phyloP scores from a whole-genome alignment of 2,888 invertebrate species.

The Synanthedon andrenaeformis region DNA sequence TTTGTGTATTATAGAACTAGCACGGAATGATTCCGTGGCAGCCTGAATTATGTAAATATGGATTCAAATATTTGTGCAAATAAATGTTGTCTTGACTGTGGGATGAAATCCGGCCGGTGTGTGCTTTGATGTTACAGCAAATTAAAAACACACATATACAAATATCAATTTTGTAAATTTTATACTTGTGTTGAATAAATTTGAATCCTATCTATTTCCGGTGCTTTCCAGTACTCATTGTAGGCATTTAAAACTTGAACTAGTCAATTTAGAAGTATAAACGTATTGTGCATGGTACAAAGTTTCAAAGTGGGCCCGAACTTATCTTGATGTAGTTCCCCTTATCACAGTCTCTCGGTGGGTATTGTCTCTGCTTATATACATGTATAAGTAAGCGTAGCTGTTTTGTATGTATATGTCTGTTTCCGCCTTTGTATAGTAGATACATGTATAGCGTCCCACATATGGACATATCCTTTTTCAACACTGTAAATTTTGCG shows the following conservation, averaged over 20 bases:
- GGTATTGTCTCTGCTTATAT: slow-evolving; percentile 26
- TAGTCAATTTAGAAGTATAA: not conserved
- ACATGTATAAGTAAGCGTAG: no score
- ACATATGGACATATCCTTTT: no score
- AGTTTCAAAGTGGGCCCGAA: slow-evolving; percentile 34
- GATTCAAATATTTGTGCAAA: slow-evolving; percentile 40
- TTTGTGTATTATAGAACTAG: slow-evolving; percentile 59
- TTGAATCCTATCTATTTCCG: no score
- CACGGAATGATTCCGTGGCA: slow-evolving; percentile 45
- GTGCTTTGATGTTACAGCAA: slow-evolving; percentile 4
- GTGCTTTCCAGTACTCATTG: not conserved
- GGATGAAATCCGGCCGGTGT: not conserved
- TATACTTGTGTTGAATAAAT: no score
- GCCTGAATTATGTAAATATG: slow-evolving; percentile 63
- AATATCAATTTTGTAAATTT: no score
- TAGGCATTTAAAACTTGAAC: not conserved
- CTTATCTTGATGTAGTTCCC: slow-evolving; percentile 41
- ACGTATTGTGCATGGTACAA: slow-evolving; percentile 13
- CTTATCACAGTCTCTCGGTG: slow-evolving; percentile 23
- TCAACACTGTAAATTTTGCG: no score
- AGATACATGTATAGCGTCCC: no score
- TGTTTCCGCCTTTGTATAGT: no score
- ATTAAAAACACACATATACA: slow-evolving; percentile 4
- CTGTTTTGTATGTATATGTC: no score
- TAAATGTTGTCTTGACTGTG: slow-evolving; percentile 23